Conservation (phyloP, 2,797 vertebrate species). For the Poecilia wingei region DNA sequence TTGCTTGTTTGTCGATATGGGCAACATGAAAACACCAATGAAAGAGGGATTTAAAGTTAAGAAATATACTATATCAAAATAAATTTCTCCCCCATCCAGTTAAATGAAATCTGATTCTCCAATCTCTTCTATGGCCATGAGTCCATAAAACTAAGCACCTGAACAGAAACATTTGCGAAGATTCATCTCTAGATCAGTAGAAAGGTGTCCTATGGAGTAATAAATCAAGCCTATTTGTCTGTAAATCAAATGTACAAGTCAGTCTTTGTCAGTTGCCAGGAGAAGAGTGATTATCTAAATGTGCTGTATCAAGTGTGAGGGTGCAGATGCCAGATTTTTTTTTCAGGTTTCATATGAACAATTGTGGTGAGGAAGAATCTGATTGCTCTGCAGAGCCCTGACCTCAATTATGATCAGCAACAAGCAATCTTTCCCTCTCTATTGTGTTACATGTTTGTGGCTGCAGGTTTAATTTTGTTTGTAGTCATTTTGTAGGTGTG, state of each 20-base stretch:
- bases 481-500: background rate
- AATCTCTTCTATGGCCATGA: no score
- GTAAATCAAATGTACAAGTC: background rate
- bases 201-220: no score
- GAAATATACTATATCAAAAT: no score
- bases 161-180: background rate
- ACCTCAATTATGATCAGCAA: background rate
- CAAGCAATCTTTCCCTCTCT: background rate
- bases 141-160: background rate
- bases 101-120: no score
- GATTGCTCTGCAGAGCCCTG: background rate
- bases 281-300: background rate
- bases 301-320: background rate
- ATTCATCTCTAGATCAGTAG: background rate
- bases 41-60: no score
- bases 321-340: background rate
- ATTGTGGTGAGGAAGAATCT: background rate
- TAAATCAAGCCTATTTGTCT: background rate
- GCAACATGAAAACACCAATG: no score
- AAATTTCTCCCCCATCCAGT: no score
- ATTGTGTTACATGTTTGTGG: constrained; percentile 4
- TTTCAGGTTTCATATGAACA: background rate
- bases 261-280: background rate
- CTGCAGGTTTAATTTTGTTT: background rate
- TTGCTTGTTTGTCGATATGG: no score